phyloP scores from a whole-genome alignment of 2,888 invertebrate genomes.

The Tetragnatha montana region DNA sequence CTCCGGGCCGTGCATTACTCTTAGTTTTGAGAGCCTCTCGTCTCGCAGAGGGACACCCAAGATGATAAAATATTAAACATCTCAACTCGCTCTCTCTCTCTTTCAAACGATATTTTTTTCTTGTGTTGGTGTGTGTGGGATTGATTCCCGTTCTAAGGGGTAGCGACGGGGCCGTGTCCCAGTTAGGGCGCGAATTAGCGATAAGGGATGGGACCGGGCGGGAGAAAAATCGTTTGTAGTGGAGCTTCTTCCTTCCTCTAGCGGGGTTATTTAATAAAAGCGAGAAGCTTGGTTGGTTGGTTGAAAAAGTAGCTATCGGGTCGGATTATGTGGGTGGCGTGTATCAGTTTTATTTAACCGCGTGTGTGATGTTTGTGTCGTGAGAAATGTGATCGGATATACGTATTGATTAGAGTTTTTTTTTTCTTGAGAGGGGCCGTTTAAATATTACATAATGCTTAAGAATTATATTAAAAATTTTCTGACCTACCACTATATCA shows the following conservation, averaged over 20 bases:
- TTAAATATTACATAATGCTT: no score
- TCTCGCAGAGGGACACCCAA: conserved; percentile 3
- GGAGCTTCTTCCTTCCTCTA: no score
- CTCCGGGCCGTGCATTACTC: conserved; percentile 5
- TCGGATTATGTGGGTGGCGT: no score
- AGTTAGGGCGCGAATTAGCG: not conserved
- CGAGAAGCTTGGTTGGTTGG: not conserved
- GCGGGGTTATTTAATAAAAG: not conserved
- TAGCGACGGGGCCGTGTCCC: not conserved
- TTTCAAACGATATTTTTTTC: not conserved
- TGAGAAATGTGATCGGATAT: no score
- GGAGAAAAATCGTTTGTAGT: not conserved
- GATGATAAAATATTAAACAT: conserved; percentile 35
- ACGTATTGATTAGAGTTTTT: no score
- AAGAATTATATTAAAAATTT: no score
- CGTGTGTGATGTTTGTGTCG: no score
- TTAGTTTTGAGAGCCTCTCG: conserved; percentile 35
- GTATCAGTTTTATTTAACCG: no score
- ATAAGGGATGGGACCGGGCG: not conserved
- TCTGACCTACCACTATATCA: no score
- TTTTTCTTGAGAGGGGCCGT: no score
- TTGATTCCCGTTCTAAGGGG: not conserved
- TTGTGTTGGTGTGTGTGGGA: not conserved
- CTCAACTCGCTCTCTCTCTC: conserved; percentile 3
- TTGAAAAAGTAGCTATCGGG: no score